Base-by-base conservation (phyloP, 2,888 invertebrate genomes). In the Rhagophthalmus giganteus region DNA sequence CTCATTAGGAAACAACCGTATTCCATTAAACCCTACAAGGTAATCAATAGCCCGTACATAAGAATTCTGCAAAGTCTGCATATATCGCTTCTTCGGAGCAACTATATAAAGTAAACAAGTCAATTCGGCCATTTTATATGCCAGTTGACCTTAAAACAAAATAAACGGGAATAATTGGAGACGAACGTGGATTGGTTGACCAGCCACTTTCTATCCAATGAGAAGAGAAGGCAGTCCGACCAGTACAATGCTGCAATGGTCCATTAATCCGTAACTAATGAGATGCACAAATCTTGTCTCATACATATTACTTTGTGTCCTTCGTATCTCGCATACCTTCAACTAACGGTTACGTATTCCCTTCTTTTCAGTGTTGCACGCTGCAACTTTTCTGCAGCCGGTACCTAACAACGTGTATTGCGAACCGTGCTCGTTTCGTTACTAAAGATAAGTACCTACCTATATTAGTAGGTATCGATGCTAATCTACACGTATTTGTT, bases 181-280 rank as follows among this genome's bases (percentile, higher is more conserved):
- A 64, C 58, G 59, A 62, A 60, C 63, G 63, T 53, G 64, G 67
- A 74, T 73, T 74, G 73, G 73, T 57, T 64, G 65, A 58, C 57
- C 63, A 65, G 53, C 62, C 59, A 55, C 59, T 61, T 62, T 61
- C 61, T 62, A 49, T 57, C 64, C 64, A 64, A 64, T 64, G 57
- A 54, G 59, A 52, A 53, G 53, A 54, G 64, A 59, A 57, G 60
- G 64, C 60, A 55, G 64, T 64, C 65, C 63, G 64, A 62, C 61
- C 66, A 61, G 66, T 64, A 65, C 67, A 67, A 66, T 64, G 54
- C 51, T 63, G 66, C 66, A 63, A 67, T 68, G 65, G 63, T 64
- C 72, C 70, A 70, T 71, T 71, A 71, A 70, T 69, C 70, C 68
- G 65, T 65, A 63, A 64, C 70, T 72, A 72, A 73, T 72, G 72